Evolutionary conservation across 2,797 vertebrate species (phyloP).

Genomic region (Cirrhinus mrigala): DNA sequence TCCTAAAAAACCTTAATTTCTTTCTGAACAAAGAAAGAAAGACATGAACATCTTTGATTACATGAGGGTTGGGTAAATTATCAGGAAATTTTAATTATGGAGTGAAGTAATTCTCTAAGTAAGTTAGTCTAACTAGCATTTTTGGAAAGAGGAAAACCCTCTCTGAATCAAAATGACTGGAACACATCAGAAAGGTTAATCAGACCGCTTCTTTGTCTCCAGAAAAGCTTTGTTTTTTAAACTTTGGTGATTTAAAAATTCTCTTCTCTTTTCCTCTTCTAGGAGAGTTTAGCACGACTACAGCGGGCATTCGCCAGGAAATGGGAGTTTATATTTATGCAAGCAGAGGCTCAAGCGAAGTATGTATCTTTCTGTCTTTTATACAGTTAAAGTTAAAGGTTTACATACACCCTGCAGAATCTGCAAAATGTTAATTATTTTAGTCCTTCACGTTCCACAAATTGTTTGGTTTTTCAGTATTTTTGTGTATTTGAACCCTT

Average conservation of each 20-base stretch:
- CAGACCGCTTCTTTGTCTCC: neutral
- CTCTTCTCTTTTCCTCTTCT: constrained; percentile 44
- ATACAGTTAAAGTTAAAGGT: neutral
- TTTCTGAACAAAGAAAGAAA: too few relatives aligned
- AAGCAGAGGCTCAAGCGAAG: constrained; percentile 99
- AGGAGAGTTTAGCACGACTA: constrained; percentile 98
- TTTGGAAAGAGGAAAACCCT: neutral
- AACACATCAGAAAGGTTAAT: neutral
- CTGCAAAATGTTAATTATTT: too few relatives aligned
- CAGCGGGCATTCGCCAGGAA: constrained; percentile 97
- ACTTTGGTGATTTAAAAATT: neutral
- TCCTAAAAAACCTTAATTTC: too few relatives aligned
- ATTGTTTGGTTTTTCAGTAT: too few relatives aligned
- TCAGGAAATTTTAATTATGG: too few relatives aligned
- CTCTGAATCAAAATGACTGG: neutral
- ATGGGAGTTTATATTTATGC: constrained; percentile 99
- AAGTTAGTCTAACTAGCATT: neutral
- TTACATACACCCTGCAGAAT: too few relatives aligned
- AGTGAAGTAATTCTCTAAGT: too few relatives aligned
- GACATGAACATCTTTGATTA: too few relatives aligned
- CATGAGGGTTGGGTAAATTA: too few relatives aligned
- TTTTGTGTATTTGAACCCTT: too few relatives aligned
- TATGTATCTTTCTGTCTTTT: constrained; percentile 76
- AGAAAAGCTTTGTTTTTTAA: neutral
- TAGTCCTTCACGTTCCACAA: too few relatives aligned